These are phyloP conservation scores for Natator depressus DNA, from an alignment of 2,113 vertebrate genomes.

Conservation along the genomic window DNA sequence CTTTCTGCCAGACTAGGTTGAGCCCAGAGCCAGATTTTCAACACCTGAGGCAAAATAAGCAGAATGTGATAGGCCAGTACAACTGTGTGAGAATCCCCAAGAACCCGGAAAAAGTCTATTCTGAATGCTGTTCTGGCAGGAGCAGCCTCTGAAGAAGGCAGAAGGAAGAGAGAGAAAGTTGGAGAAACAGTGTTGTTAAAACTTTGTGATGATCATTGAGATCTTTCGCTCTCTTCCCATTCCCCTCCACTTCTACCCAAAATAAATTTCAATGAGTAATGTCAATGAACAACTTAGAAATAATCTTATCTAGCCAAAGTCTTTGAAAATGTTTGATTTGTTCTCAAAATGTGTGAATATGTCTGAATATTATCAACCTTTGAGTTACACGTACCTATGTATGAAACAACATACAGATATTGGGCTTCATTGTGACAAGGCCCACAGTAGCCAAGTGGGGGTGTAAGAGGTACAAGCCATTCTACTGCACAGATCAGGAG, in stretches of 20 bases:
- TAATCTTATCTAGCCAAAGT: neutral
- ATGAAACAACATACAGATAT: rapidly evolving
- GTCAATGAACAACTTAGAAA: neutral
- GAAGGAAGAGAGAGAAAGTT: neutral
- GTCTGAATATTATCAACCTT: neutral
- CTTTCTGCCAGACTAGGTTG: neutral
- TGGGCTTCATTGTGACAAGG: neutral
- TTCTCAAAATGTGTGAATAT: rapidly evolving
- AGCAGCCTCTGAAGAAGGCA: neutral
- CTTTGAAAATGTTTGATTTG: rapidly evolving
- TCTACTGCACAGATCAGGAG: neutral
- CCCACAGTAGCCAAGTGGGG: rapidly evolving
- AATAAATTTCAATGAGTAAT: neutral
- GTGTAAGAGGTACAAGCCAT: neutral
- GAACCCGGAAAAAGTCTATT: neutral
- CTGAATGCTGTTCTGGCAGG: neutral
- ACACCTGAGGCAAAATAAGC: neutral
- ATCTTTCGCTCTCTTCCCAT: too few relatives aligned
- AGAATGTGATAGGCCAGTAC: neutral
- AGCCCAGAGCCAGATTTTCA: constrained; percentile 10
- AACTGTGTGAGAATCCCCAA: neutral
- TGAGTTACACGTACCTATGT: rapidly evolving
- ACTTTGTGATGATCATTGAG: neutral
- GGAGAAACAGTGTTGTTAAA: neutral
- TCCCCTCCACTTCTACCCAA: neutral